Evolutionary conservation across 2,888 invertebrate genomes (phyloP), one percentile per base, ranked within the genome.

Genomic region (Apodemia mormo): DNA sequence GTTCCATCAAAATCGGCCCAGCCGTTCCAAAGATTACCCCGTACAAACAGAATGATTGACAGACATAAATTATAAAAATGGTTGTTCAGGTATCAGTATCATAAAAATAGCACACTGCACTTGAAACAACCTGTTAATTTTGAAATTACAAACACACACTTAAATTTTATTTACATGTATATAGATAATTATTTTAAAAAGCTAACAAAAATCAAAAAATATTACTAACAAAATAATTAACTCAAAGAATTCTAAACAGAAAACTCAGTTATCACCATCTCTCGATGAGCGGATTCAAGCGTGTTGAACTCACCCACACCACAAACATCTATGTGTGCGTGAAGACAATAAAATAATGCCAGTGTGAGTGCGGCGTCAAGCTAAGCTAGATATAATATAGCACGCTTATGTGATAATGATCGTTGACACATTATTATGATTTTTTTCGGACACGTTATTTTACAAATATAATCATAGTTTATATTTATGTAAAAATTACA

Each of bases 221-320:
- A 52, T n/a, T n/a, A 52, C n/a, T 5, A 1, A 49, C 14, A 52
- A 52, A 52, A 52, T 37, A 61, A 61, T 37, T 61, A 30, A 61
- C 37, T 52, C 30, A 61, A 61, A 61, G 58, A 29, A 61, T 33
- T 33, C 33, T 33, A 61, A 76, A 78, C 73, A 74, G 69, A 76
- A 82, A 84, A 78, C 71, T 80, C 85, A 86, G 82, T 78, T 83
- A 77, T 76, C 75, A 73, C 83, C 77, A 81, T 84, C 75, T 79
- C 71, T 71, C 78, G 78, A 74, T 79, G 78, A 76, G 78, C 71
- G 77, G 78, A 69, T 61, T 75, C 78, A 77, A 74, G 78, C 82
- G 80, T 83, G 82, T 82, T 85, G 87, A 86, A 87, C 87, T 81
- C 86, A 83, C 87, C 2, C 87, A 85, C 85, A 85, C 85, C 75